Evolutionary conservation across 2,888 invertebrate species (phyloP).

Genomic region (Torymus auratus): DNA sequence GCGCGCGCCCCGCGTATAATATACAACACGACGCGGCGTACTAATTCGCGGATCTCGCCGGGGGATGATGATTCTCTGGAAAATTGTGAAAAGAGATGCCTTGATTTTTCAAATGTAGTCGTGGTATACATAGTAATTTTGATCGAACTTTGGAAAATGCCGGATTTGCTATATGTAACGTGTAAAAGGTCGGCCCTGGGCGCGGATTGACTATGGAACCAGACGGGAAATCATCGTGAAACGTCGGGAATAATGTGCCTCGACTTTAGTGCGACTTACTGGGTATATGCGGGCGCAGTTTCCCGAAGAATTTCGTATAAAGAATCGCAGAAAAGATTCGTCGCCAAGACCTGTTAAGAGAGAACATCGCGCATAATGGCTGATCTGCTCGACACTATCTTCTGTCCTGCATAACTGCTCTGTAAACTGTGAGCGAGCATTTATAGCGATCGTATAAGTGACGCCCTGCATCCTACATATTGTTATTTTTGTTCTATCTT

Average conservation of each 20-base stretch:
- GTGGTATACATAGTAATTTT: too few relatives aligned
- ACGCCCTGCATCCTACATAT: background rate
- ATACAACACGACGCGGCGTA: too few relatives aligned
- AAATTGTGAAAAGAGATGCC: too few relatives aligned
- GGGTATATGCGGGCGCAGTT: conserved; percentile 23
- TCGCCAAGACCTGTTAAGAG: conserved; percentile 68
- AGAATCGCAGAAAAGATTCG: conserved; percentile 63
- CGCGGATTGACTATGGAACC: conserved; percentile 1
- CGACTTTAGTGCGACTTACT: conserved; percentile 44
- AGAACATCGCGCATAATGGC: conserved; percentile 65
- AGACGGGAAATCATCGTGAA: conserved; percentile 47
- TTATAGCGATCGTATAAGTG: conserved; percentile 37
- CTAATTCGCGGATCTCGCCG: too few relatives aligned
- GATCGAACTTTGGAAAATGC: too few relatives aligned
- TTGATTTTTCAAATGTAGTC: too few relatives aligned
- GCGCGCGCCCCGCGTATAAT: background rate
- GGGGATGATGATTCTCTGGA: too few relatives aligned
- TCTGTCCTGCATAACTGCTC: conserved; percentile 47
- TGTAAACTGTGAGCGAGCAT: conserved; percentile 40
- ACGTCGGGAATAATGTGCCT: conserved; percentile 52
- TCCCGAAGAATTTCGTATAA: conserved; percentile 54
- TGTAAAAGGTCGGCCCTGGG: background rate
- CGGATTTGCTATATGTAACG: background rate
- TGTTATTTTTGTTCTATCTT: background rate
- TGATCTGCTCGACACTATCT: conserved; percentile 53